phyloP scores from a whole-genome alignment of 2,797 vertebrate species.

The Mionectes olivaceus region DNA sequence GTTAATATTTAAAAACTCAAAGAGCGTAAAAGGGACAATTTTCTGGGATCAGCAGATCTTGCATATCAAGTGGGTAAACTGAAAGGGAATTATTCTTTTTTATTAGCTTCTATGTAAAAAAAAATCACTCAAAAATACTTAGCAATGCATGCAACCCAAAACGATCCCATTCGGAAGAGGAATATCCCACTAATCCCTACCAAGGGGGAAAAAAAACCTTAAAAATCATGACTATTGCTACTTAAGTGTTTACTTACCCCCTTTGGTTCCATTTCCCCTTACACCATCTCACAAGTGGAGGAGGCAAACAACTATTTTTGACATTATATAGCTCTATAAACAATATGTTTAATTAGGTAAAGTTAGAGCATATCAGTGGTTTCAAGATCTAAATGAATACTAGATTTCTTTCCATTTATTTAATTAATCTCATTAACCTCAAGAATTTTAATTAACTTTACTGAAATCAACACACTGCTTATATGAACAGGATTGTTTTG shows the following conservation, averaged over 20 bases:
- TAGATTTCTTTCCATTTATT: slow-evolving; percentile 50
- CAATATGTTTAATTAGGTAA: slow-evolving; percentile 10
- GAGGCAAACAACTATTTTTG: not conserved
- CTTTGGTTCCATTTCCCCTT: not conserved
- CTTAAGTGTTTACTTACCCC: not conserved
- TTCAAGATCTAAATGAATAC: slow-evolving; percentile 26
- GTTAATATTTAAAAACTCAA: not conserved
- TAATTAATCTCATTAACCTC: slow-evolving; percentile 76
- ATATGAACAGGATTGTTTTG: slow-evolving; percentile 41
- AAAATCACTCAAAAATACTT: not conserved
- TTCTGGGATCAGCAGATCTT: not conserved
- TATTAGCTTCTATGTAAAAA: not conserved
- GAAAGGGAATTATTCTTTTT: not conserved
- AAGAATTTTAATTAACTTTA: slow-evolving; percentile 76
- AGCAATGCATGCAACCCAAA: not conserved
- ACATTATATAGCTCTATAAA: not conserved
- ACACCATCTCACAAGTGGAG: not conserved
- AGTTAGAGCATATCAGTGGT: slow-evolving; percentile 18
- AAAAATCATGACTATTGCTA: not conserved
- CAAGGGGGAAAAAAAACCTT: not conserved
- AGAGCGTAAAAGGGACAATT: not conserved
- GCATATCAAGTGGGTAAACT: not conserved
- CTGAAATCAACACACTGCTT: slow-evolving; percentile 58
- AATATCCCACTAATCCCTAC: not conserved
- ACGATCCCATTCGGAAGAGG: not conserved